phyloP scores from a whole-genome alignment of 2,113 vertebrate species.

The Mellivora capensis region DNA sequence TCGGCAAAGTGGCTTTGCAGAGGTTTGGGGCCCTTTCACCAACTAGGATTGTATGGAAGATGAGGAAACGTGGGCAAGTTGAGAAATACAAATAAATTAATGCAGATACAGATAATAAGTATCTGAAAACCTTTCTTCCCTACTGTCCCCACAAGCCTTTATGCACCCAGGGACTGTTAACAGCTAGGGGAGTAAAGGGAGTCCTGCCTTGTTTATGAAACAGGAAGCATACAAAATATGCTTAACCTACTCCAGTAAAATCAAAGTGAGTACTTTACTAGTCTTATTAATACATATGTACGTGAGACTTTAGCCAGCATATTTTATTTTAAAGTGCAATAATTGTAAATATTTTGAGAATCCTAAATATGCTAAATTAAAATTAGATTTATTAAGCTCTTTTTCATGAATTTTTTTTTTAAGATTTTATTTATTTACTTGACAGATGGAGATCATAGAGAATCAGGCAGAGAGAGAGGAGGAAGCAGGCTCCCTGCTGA shows the following conservation, averaged over 20 bases:
- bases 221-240: neutral
- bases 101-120: neutral
- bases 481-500: too few relatives aligned
- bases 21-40: neutral
- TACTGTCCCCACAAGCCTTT: neutral
- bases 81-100: neutral
- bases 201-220: neutral
- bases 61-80: neutral
- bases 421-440: too few relatives aligned
- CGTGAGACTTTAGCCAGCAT: neutral
- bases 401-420: too few relatives aligned
- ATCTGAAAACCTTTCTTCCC: neutral
- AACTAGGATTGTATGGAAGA: neutral
- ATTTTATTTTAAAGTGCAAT: neutral
- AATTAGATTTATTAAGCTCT: neutral
- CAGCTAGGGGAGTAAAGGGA: neutral
- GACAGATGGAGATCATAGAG: too few relatives aligned
- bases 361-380: neutral
- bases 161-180: neutral
- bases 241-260: neutral
- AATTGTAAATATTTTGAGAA: neutral
- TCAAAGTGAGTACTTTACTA: neutral
- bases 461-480: too few relatives aligned
- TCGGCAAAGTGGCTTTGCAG: constrained; percentile 51
- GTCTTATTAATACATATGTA: neutral